These are phyloP conservation scores for Macropis europaea DNA, from an alignment of 2,888 invertebrate species.

Conservation along the genomic window DNA sequence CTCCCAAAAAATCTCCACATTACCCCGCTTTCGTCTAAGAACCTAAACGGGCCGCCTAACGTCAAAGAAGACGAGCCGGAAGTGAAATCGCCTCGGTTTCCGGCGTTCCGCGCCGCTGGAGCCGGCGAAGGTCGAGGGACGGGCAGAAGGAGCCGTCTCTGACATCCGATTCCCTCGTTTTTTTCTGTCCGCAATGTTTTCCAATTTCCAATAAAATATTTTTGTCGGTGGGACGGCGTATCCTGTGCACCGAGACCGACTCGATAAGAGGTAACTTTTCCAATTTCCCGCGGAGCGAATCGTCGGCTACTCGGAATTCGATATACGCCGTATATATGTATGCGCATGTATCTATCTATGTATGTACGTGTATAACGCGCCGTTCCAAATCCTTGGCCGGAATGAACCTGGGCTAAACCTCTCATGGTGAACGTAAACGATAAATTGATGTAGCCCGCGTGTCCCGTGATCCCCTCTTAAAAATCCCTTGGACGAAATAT, in stretches of 20 bases:
- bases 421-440: not conserved
- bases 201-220: slow-evolving; percentile 57
- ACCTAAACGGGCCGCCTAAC: too few relatives aligned
- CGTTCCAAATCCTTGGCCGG: slow-evolving; percentile 28
- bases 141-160: too few relatives aligned
- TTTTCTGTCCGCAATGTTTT: slow-evolving; percentile 34
- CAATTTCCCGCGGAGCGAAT: slow-evolving; percentile 60
- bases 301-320: slow-evolving; percentile 47
- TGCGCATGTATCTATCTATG: not conserved
- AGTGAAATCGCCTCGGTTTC: too few relatives aligned
- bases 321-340: slow-evolving; percentile 34
- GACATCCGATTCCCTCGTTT: too few relatives aligned
- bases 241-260: not conserved
- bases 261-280: slow-evolving; percentile 60
- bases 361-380: too few relatives aligned
- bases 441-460: slow-evolving; percentile 1
- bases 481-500: not conserved
- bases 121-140: too few relatives aligned
- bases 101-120: too few relatives aligned
- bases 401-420: slow-evolving; percentile 2
- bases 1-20: too few relatives aligned
- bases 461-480: slow-evolving; percentile 6
- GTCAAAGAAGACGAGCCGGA: too few relatives aligned
- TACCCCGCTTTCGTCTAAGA: too few relatives aligned
- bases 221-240: slow-evolving; percentile 15